Conservation (phyloP, 2,888 invertebrate genomes). For the Pachliopta kotzebuea region DNA sequence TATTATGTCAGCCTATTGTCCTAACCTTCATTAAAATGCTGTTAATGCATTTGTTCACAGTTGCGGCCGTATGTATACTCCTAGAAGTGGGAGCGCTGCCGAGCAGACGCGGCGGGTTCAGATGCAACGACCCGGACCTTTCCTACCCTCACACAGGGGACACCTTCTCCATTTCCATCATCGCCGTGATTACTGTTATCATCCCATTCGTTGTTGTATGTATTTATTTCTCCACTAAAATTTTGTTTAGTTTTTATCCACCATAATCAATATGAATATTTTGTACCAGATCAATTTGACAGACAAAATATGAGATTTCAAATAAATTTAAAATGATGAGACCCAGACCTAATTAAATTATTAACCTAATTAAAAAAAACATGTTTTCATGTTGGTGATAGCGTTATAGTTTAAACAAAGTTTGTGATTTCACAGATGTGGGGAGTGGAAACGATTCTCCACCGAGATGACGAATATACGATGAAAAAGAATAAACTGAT, state of each 20-base stretch:
- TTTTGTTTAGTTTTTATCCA: too few relatives aligned
- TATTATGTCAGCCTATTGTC: too few relatives aligned
- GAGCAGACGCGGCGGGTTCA: conserved; percentile 83
- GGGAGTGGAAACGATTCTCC: conserved; percentile 65
- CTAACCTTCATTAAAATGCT: too few relatives aligned
- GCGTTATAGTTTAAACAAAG: too few relatives aligned
- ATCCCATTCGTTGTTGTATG: conserved; percentile 82
- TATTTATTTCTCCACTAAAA: conserved; percentile 33
- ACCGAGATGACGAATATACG: conserved; percentile 65
- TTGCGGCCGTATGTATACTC: conserved; percentile 78
- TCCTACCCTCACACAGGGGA: conserved; percentile 85
- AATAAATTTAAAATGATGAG: too few relatives aligned
- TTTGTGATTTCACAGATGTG: conserved; percentile 57
- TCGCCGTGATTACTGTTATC: conserved; percentile 77
- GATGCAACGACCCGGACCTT: conserved; percentile 86
- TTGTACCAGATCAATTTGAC: too few relatives aligned
- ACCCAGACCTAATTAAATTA: too few relatives aligned
- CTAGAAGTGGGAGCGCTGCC: conserved; percentile 84
- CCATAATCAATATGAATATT: too few relatives aligned
- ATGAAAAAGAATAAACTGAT: conserved; percentile 64
- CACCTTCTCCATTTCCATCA: conserved; percentile 80
- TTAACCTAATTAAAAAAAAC: too few relatives aligned
- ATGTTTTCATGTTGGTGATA: too few relatives aligned
- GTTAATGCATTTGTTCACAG: conserved; percentile 66
- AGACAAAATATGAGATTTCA: too few relatives aligned